Evolutionary conservation across 2,113 vertebrate species (phyloP), one percentile per base, ranked within the genome.

Genomic region (Panthera uncia): DNA sequence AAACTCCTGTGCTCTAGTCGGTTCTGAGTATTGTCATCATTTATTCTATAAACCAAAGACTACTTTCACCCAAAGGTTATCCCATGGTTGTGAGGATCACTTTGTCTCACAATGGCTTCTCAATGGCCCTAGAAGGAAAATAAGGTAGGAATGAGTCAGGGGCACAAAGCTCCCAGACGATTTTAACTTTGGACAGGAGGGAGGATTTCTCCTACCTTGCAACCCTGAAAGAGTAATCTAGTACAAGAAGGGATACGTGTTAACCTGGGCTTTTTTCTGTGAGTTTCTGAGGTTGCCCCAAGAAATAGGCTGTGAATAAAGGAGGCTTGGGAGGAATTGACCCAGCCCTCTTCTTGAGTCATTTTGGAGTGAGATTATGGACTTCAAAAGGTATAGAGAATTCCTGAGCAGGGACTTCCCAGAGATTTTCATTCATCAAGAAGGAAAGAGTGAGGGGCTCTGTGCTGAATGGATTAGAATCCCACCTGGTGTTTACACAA

Each of bases 401-500:
- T 68, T 97, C 36, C 88, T 93, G 29, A 92, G 36, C 65, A 69
- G 78, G 52, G 90, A 89, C 61, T 98, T 97, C 66, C 96, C 92
- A 55, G 31, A 65, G 71, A 82, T 78, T 96, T 97, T 96, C 80
- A 95, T 93, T 97, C 88, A 82, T 92, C 88, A 65, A 63, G 55
- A 48, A 97, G 73, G 38, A 83, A 91, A 80, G 48, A 96, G 79
- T 6, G 21, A 94, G 84, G 68, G 61, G 45, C 61, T 92, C 86
- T 89, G 25, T 78, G 19, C 36, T 91, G 61, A 96, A 57, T 93
- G 96, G 95, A 97, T 97, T 96, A 95, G 73, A 96, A 94, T 94
- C 63, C 97, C 97, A 98, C 96, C 97, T 98, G 95, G 91, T 98
- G 98, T 98, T 98, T 98, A 98, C 86, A 48, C 23, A n/a, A 89